phyloP scores from a whole-genome alignment of 2,888 invertebrate species.

The Zelleria hepariella region DNA sequence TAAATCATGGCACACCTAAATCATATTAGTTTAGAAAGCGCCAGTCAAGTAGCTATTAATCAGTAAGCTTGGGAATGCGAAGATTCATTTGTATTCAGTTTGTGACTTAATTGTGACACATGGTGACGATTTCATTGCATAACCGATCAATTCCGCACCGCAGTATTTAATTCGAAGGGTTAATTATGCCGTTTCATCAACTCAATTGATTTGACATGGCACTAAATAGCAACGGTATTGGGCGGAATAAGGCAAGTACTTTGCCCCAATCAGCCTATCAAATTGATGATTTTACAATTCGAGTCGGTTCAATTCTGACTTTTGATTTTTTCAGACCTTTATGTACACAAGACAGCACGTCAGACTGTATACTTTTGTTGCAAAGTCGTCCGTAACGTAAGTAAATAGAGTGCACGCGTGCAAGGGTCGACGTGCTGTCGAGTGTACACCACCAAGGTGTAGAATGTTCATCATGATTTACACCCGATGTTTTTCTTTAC shows the following conservation, averaged over 20 bases:
- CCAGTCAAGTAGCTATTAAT: background rate
- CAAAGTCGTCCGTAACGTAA: no score
- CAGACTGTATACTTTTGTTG: no score
- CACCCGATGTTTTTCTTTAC: no score
- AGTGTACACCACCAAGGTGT: no score
- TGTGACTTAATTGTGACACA: background rate
- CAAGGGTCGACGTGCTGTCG: no score
- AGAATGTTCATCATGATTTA: no score
- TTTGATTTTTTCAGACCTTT: no score
- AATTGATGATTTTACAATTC: no score
- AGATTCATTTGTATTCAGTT: background rate
- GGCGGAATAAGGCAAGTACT: background rate
- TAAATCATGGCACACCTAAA: background rate
- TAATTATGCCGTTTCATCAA: background rate
- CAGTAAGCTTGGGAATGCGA: background rate
- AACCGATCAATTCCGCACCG: background rate
- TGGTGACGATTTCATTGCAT: background rate
- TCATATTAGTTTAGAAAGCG: background rate
- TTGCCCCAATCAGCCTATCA: background rate
- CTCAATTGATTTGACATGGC: background rate
- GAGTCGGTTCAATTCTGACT: no score
- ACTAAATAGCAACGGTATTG: background rate
- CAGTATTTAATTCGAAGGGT: no score
- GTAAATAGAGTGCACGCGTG: no score
- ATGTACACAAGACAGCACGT: no score